A percentile compares a stretch with the other conserved stretches of the same genome.
phyloP scores from a whole-genome alignment of 1,140 invertebrate genomes.

The Calycopis cecrops region DNA sequence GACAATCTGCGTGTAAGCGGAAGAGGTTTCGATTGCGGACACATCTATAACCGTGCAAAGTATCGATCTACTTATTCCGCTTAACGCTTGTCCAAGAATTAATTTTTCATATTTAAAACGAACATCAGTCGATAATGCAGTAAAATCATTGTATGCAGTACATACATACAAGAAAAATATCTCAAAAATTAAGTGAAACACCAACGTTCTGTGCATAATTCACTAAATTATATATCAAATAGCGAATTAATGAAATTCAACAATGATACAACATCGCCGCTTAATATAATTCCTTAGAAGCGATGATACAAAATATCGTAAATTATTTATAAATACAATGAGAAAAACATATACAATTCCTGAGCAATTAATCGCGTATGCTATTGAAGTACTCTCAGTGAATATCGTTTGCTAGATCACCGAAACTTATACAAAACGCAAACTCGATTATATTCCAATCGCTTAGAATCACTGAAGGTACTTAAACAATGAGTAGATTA shows the following conservation, averaged over 20 bases:
- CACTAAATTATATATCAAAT: conserved; percentile 59
- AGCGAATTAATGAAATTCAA: conserved; percentile 65
- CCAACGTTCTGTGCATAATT: conserved; percentile 71
- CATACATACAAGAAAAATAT: conserved; percentile 62
- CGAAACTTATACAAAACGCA: not conserved
- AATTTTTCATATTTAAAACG: conserved; percentile 42
- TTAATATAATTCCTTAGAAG: conserved; percentile 58
- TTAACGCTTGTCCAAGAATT: conserved; percentile 41
- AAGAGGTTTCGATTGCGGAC: conserved; percentile 23
- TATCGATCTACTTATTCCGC: conserved; percentile 19
- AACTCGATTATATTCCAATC: conserved; percentile 2
- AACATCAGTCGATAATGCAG: conserved; percentile 63
- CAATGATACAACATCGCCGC: conserved; percentile 61
- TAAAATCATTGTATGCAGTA: conserved; percentile 61
- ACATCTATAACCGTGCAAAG: not conserved
- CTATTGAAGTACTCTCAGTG: conserved; percentile 28
- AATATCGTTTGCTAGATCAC: conserved; percentile 5
- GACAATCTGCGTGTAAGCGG: conserved; percentile 41
- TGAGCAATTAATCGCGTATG: conserved; percentile 57
- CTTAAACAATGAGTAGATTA: conserved; percentile 26
- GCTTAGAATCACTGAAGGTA: conserved; percentile 27
- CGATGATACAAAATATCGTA: conserved; percentile 58
- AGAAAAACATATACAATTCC: conserved; percentile 70
- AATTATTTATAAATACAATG: conserved; percentile 59
- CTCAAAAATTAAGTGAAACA: conserved; percentile 73